Conservation (phyloP, 2,888 invertebrate species). For the Ophonus ardosiacus region DNA sequence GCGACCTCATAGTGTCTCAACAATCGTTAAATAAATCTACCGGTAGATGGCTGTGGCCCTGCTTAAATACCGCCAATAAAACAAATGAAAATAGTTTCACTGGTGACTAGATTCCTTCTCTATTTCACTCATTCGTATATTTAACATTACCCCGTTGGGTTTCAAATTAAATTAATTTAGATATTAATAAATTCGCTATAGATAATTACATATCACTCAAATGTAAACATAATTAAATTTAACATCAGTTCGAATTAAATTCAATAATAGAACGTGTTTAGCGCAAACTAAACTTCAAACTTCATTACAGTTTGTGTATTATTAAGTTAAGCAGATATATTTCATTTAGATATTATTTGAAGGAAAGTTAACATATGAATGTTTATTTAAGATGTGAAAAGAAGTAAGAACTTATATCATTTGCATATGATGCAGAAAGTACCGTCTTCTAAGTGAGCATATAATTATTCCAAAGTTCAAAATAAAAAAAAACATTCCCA, state of each 20-base stretch:
- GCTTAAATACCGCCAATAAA: conserved; percentile 41
- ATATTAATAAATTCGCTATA: neutral
- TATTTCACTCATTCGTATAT: neutral
- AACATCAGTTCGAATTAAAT: neutral
- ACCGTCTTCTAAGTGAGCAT: too few relatives aligned
- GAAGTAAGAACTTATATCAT: neutral
- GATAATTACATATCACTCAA: neutral
- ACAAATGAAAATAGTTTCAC: conserved; percentile 32
- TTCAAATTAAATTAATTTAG: neutral
- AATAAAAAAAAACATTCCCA: neutral
- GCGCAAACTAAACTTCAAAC: neutral
- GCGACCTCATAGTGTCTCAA: conserved; percentile 37
- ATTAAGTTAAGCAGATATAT: neutral
- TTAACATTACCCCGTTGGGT: too few relatives aligned
- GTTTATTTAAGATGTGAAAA: neutral
- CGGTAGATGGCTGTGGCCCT: conserved; percentile 25
- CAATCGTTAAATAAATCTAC: conserved; percentile 34
- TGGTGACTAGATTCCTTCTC: conserved; percentile 16
- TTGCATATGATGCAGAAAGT: neutral
- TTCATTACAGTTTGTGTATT: neutral
- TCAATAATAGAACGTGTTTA: neutral
- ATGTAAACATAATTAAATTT: neutral
- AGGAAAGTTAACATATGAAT: neutral
- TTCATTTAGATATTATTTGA: neutral
- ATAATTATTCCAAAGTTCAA: neutral